Conservation (phyloP, 2,888 invertebrate species). For the Ophion ventricosus region DNA sequence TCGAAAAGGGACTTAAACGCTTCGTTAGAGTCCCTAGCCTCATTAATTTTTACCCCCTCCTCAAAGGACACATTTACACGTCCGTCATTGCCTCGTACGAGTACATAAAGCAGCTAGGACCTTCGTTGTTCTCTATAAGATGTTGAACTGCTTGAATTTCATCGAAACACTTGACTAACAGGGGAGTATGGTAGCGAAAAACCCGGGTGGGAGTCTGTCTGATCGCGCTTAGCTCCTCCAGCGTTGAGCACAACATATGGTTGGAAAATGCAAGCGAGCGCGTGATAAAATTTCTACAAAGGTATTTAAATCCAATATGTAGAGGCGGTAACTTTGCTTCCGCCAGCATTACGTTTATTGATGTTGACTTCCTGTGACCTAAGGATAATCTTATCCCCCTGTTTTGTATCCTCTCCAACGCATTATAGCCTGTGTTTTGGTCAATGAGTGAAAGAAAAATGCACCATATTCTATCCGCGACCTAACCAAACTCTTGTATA, state of each 20-base stretch:
- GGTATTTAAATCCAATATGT: background rate
- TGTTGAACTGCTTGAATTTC: background rate
- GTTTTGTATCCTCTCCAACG: too few relatives aligned
- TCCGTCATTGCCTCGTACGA: background rate
- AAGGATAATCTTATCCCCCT: too few relatives aligned
- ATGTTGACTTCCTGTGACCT: too few relatives aligned
- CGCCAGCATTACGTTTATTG: background rate
- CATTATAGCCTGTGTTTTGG: too few relatives aligned
- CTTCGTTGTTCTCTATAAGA: background rate
- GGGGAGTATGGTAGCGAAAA: background rate
- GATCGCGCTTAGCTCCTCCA: background rate
- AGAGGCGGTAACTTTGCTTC: background rate
- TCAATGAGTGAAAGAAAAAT: background rate
- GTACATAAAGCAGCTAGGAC: background rate
- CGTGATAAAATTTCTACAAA: background rate
- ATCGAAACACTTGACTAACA: background rate
- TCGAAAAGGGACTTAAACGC: background rate
- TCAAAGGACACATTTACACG: background rate
- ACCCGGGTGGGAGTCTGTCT: background rate
- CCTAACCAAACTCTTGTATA: background rate
- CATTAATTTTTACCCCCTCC: background rate
- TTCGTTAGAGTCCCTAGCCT: background rate
- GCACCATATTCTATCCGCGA: conserved; percentile 11
- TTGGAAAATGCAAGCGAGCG: background rate
- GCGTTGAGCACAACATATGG: background rate